These are phyloP conservation scores for Dolomedes plantarius DNA, from an alignment of 2,888 invertebrate genomes.

Conservation along the genomic window DNA sequence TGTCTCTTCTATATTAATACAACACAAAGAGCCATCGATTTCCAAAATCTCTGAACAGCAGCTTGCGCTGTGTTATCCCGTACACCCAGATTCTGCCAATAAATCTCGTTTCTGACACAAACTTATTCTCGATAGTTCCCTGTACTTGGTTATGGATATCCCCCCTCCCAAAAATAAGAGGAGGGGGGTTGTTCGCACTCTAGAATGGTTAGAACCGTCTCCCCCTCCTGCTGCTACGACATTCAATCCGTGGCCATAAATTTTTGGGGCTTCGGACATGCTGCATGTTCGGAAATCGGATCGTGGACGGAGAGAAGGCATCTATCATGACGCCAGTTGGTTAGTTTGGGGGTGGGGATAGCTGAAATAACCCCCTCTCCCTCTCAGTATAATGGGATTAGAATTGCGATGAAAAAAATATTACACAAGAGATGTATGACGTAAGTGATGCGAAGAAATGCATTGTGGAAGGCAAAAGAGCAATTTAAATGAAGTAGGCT, in stretches of 20 bases:
- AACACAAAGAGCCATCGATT: slow-evolving; percentile 53
- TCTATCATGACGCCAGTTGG: slow-evolving; percentile 60
- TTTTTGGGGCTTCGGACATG: slow-evolving; percentile 51
- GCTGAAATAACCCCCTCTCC: not conserved
- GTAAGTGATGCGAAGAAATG: too few species aligned
- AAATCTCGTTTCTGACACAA: slow-evolving; percentile 62
- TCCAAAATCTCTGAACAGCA: slow-evolving; percentile 57
- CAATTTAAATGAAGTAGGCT: too few species aligned
- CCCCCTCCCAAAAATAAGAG: slow-evolving; percentile 13
- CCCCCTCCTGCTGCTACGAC: slow-evolving; percentile 30
- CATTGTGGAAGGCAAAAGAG: too few species aligned
- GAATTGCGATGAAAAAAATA: not conserved
- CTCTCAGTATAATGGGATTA: slow-evolving; percentile 7
- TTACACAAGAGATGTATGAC: not conserved
- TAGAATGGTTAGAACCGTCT: slow-evolving; percentile 12
- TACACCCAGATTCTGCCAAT: slow-evolving; percentile 61
- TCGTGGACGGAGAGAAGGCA: slow-evolving; percentile 46
- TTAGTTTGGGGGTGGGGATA: not conserved
- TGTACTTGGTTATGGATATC: slow-evolving; percentile 60
- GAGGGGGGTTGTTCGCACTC: slow-evolving; percentile 63
- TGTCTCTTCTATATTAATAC: slow-evolving; percentile 54
- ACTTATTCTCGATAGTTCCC: slow-evolving; percentile 68
- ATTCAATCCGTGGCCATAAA: slow-evolving; percentile 69
- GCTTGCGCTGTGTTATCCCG: slow-evolving; percentile 62
- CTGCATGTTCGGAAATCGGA: slow-evolving; percentile 59